These are phyloP conservation scores for Xiphophorus birchmanni DNA, from an alignment of 2,797 vertebrate genomes.

Conservation along the genomic window DNA sequence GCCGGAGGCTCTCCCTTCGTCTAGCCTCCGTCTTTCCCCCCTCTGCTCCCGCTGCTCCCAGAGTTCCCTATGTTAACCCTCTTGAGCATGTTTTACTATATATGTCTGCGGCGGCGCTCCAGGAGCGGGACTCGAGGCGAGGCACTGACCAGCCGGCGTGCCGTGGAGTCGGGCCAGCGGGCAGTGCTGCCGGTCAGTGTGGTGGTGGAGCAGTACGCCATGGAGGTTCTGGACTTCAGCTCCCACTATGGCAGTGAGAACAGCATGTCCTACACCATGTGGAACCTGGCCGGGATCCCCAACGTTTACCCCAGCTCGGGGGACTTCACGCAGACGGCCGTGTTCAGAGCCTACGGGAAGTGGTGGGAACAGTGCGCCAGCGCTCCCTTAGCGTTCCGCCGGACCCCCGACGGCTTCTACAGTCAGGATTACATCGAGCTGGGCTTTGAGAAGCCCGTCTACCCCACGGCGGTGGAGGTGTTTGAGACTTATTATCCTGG, in stretches of 20 bases:
- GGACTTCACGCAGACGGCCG: constrained; percentile 97
- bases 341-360: constrained; percentile 93
- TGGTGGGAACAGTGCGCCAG: constrained; percentile 96
- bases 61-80: constrained; percentile 97
- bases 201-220: constrained; percentile 94
- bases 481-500: constrained; percentile 98
- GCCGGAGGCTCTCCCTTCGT: constrained; percentile 65
- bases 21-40: constrained; percentile 49
- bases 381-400: constrained; percentile 84
- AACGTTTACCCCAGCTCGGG: constrained; percentile 98
- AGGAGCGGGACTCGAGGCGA: constrained; percentile 93
- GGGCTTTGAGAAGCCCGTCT: constrained; percentile 94
- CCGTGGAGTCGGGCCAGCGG: constrained; percentile 89
- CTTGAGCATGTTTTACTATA: constrained; percentile 99
- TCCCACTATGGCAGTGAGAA: constrained; percentile 99
- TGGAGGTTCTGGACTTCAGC: constrained; percentile 98
- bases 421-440: constrained; percentile 97
- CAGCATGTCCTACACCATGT: constrained; percentile 99
- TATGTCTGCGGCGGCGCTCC: constrained; percentile 97
- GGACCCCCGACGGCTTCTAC: constrained; percentile 87
- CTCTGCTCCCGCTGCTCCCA: constrained; percentile 69
- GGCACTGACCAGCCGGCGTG: constrained; percentile 90
- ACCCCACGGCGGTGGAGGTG: constrained; percentile 95
- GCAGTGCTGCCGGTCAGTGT: constrained; percentile 88
- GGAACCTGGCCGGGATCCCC: constrained; percentile 95